Evolutionary conservation across 2,888 invertebrate genomes (phyloP), one percentile per base, ranked within the genome.

Genomic region (Agrilus cyanescens): DNA sequence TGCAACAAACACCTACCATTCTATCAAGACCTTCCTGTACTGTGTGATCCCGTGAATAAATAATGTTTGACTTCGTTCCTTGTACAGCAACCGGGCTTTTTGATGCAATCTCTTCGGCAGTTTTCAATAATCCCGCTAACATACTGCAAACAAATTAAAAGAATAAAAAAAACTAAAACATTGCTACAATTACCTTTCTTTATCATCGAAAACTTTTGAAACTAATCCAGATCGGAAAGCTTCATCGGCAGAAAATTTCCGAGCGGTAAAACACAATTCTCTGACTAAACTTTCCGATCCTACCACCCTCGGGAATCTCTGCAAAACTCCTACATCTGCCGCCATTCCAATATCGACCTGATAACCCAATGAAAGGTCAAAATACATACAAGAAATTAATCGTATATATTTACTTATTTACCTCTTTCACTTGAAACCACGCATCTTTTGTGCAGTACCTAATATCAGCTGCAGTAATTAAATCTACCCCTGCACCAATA

Each of bases 11-110:
- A 74, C 84, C 78, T 69, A 94, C 94, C 65, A 94, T 83, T 57
- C 89, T 88, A 54, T 90, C 80, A n/a, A 97, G 68, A 10, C 94
- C 89, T 43, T 93, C 86, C 50, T 84, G 76, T 12, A 85, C 87
- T 0, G 85, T 72, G 57, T 94, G 89, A 62, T 93, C 91, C 55
- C 91, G 75, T 0, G 94, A 85, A 65, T 86, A 95, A 8, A 88
- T 75, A 16, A 97, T 59, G 55, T 76, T 84, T 41, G 78, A 69
- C 63, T 98, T 98, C 0, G 90, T 86, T 4, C 83, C 82, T 63
- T 97, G 96, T 0, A 97, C 84, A 0, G 96, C 97, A 4, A 97
- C 82, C 0, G 97, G 97, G 68, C 93, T 94, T 65, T 91, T 90
- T 4, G 68, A 62, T 0, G 96, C 88, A 50, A 98, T 95, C 29